Percentiles rank a stretch among this genome's conserved stretches.
Evolutionary conservation across 1,140 invertebrate genomes (phyloP).

Genomic region (Monomorium pharaonis): DNA sequence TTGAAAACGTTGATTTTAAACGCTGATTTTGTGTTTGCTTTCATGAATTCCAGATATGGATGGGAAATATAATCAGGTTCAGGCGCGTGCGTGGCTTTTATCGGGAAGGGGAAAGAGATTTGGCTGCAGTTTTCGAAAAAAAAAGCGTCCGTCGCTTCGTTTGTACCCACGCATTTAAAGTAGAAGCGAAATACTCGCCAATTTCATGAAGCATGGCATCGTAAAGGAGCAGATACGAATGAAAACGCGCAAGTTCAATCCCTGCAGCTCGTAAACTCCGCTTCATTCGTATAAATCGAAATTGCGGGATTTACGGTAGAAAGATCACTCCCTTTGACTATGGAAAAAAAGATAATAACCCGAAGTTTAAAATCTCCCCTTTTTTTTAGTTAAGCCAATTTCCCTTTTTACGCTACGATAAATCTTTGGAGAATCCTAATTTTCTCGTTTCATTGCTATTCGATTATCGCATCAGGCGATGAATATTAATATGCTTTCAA

Average conservation of each 20-base stretch:
- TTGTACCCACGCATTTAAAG: slow-evolving; percentile 19
- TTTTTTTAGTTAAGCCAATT: slow-evolving; percentile 44
- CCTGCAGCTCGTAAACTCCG: slow-evolving; percentile 32
- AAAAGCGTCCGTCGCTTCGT: not conserved
- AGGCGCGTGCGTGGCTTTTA: not conserved
- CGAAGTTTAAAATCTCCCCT: slow-evolving; percentile 10
- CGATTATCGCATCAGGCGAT: not conserved
- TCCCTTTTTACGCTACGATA: not conserved
- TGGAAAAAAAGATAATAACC: slow-evolving; percentile 18
- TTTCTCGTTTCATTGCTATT: slow-evolving; percentile 26
- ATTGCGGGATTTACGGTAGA: slow-evolving; percentile 51
- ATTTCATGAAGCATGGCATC: slow-evolving; percentile 1
- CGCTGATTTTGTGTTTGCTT: slow-evolving; percentile 22
- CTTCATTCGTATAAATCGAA: slow-evolving; percentile 52
- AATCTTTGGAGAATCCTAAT: slow-evolving; percentile 29
- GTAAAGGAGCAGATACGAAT: slow-evolving; percentile 50
- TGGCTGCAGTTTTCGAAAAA: not conserved
- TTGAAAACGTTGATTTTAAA: slow-evolving; percentile 17
- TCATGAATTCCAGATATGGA: not conserved
- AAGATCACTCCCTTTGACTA: slow-evolving; percentile 28
- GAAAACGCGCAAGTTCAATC: slow-evolving; percentile 36
- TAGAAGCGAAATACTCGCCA: slow-evolving; percentile 5
- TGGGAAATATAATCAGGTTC: slow-evolving; percentile 3
- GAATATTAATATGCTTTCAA: slow-evolving; percentile 8
- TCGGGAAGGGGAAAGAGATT: slow-evolving; percentile 7